These are phyloP conservation scores for Osedax frankpressi DNA, from an alignment of 2,888 invertebrate species.

Conservation along the genomic window DNA sequence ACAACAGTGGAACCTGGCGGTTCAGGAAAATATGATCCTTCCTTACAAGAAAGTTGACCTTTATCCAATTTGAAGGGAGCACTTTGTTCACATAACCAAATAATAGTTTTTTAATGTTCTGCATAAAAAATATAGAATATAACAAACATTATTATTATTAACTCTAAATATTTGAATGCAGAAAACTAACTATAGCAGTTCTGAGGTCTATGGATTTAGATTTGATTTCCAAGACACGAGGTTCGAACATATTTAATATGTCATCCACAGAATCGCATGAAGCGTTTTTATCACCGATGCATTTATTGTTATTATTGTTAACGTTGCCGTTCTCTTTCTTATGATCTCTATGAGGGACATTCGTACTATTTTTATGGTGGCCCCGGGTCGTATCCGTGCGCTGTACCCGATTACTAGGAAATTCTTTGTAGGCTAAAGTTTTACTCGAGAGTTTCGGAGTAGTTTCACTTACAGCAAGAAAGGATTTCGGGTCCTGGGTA, in stretches of 20 bases:
- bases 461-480: too few relatives aligned
- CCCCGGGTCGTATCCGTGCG: too few relatives aligned
- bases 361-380: too few relatives aligned
- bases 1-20: too few relatives aligned
- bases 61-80: not conserved
- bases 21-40: too few relatives aligned
- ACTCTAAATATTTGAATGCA: too few relatives aligned
- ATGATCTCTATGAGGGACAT: too few relatives aligned
- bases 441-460: too few relatives aligned
- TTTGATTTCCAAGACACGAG: not conserved
- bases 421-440: too few relatives aligned
- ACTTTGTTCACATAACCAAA: not conserved
- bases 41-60: not conserved
- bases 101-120: not conserved
- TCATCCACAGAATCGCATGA: not conserved
- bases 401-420: too few relatives aligned
- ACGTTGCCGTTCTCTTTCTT: not conserved
- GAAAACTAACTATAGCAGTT: not conserved
- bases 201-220: not conserved
- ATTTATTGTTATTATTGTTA: not conserved
- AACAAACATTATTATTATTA: not conserved
- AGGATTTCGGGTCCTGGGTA: too few relatives aligned
- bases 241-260: not conserved
- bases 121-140: not conserved
- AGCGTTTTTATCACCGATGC: not conserved